Evolutionary conservation across 2,797 vertebrate species (phyloP), one percentile per base, ranked within the genome.

Genomic region (Coregonus sp.): DNA sequence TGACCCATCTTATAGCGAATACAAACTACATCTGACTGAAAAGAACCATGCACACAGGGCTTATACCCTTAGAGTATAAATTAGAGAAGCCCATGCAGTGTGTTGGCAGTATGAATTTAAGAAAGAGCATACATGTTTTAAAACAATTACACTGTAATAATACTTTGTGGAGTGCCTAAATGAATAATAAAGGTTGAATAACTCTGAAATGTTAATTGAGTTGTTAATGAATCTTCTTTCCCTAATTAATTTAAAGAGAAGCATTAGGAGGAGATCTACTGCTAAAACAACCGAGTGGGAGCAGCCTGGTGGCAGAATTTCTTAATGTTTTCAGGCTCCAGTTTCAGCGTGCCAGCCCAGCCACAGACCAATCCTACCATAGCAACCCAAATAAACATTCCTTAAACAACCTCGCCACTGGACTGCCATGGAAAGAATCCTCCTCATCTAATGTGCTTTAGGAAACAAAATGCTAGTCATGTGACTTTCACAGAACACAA

Each of bases 381-480:
- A 87, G 92, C 89, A 93, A 93, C 93, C 79, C 82, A 92, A 92
- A 92, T 88, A 94, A 93, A 93, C 90, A 93, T 83, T 85, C 74
- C 78, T 81, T 0, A n/a, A 86, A 81, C 80, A 78, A 80, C 73
- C 75, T 73, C 0, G 9, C 83, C 51, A 77, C 80, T 74, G 73
- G 35, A 75, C 68, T 68, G 61, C 76, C 82, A 85, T 80, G 86
- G 88, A 85, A 80, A 82, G 29, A 80, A 75, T 76, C 52, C 29
- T 81, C 74, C 20, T 80, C 70, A 76, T 73, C 74, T 81, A 77
- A 73, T 74, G 75, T 52, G 54, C 75, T 51, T 76, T 80, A 72
- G 20, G 70, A 81, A 75, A 7, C 75, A 82, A 85, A 81, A 88
- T 52, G 75, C 29, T 83, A 76, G 73, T 51, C 61, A 71, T 2